Evolutionary conservation across 2,113 vertebrate genomes (phyloP), one percentile per base, ranked within the genome.

Genomic region (Hyla sarda): DNA sequence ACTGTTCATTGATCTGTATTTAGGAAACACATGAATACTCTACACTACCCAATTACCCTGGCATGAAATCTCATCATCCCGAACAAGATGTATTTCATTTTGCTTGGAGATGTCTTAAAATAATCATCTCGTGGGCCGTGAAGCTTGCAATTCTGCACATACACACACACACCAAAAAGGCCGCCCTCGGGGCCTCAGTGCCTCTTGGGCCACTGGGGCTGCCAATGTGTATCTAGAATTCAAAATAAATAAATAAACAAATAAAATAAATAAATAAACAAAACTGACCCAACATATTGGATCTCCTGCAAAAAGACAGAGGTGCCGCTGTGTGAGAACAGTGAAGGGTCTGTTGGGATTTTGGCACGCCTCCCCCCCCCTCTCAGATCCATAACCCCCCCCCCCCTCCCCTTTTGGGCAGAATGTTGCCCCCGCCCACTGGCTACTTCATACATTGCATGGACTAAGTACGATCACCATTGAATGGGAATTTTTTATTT

Each of bases 1-100:
- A 47, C 75, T 85, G 83, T 52, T 67, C 56, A 85, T 85, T 65
- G 83, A 85, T 85, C 73, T 78, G 74, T 78, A 56, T 71, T 86
- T 74, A 45, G 62, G 60, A 86, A 79, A 50, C 75, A 52, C 47
- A 86, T 86, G 77, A 80, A 80, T 54, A 71, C 76, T 79, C 84
- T n/a, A 56, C 50, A 30, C 62, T 79, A n/a, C 72, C 60, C 75
- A 78, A 78, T 86, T 54, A 86, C 76, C 58, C 48, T 79, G 76
- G 62, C 76, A 79, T 80, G 65, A 86, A 79, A 86, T 80, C 47
- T 86, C 75, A 79, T 86, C 60, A 79, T 86, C 60, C 45, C 34
- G 65, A 84, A 76, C 82, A 60, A 58, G 73, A 79, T 86, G 62
- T 62, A 47, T 69, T 72, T 71, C 28, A 54, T 71, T 79, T 54